These are phyloP conservation scores for Agriotes lineatus DNA, from an alignment of 2,888 invertebrate genomes.

Conservation along the genomic window DNA sequence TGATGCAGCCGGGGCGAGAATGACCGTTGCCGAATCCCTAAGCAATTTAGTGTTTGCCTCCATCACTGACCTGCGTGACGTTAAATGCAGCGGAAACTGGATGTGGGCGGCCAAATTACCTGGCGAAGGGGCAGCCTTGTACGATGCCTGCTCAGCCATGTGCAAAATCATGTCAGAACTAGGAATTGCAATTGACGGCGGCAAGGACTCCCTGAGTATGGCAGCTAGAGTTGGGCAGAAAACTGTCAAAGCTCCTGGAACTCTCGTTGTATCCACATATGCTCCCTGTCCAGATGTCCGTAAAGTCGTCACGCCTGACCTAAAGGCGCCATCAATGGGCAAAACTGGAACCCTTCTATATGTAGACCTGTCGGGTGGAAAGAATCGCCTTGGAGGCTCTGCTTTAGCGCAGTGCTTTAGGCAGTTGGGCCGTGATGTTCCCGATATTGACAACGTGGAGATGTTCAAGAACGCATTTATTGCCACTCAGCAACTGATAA, in stretches of 20 bases:
- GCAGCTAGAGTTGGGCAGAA: slow-evolving; percentile 85
- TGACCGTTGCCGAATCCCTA: slow-evolving; percentile 95
- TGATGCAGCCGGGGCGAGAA: slow-evolving; percentile 88
- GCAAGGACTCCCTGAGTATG: slow-evolving; percentile 98
- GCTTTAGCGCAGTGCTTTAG: slow-evolving; percentile 92
- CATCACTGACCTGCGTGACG: slow-evolving; percentile 79
- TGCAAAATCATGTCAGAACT: slow-evolving; percentile 85
- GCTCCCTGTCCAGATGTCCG: slow-evolving; percentile 94
- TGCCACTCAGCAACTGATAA: slow-evolving; percentile 86
- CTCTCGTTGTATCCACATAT: slow-evolving; percentile 95
- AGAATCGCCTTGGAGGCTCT: slow-evolving; percentile 89
- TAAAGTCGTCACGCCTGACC: slow-evolving; percentile 89
- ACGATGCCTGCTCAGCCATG: slow-evolving; percentile 90
- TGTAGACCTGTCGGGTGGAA: slow-evolving; percentile 81
- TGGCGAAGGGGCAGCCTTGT: slow-evolving; percentile 90
- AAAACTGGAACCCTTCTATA: slow-evolving; percentile 78
- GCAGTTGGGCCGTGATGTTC: slow-evolving; percentile 80
- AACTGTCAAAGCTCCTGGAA: slow-evolving; percentile 84
- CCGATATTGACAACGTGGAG: slow-evolving; percentile 82
- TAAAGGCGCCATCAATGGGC: slow-evolving; percentile 76
- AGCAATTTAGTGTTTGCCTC: slow-evolving; percentile 89
- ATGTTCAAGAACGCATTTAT: slow-evolving; percentile 82
- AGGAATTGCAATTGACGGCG: slow-evolving; percentile 91
- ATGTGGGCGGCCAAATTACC: slow-evolving; percentile 99
- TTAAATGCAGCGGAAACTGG: slow-evolving; percentile 99